These are phyloP conservation scores for Acanthosoma haemorrhoidale DNA, from an alignment of 2,888 invertebrate species.

Conservation along the genomic window DNA sequence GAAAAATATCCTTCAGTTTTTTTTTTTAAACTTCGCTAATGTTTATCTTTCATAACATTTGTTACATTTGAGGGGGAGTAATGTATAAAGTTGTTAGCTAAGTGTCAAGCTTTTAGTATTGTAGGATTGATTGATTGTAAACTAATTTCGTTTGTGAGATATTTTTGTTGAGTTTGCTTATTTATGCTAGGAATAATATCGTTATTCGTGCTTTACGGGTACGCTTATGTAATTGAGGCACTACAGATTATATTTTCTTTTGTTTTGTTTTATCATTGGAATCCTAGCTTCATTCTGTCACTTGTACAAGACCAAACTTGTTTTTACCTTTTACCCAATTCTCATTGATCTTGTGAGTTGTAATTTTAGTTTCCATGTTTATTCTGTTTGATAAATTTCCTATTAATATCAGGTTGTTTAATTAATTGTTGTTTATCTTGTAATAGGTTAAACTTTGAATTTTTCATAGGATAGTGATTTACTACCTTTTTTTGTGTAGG, in stretches of 20 bases:
- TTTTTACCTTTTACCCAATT: background rate
- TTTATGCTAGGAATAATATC: background rate
- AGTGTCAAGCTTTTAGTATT: no score
- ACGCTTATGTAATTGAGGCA: no score
- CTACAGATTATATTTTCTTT: background rate
- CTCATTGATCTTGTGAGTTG: no score
- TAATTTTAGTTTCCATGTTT: no score
- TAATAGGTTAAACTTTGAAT: background rate
- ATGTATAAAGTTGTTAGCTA: no score
- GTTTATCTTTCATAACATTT: no score
- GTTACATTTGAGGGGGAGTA: no score
- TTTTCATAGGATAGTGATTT: background rate
- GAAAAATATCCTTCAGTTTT: background rate
- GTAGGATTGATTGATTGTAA: no score
- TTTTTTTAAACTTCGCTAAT: background rate
- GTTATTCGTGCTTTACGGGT: background rate
- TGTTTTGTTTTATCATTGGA: slow-evolving; percentile 8
- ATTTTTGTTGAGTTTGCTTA: background rate
- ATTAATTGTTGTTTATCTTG: no score
- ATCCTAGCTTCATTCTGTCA: background rate
- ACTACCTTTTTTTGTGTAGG: background rate
- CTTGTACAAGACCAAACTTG: background rate
- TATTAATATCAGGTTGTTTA: no score
- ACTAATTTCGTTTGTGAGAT: no score
- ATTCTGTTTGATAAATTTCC: no score